phyloP scores from a whole-genome alignment of 92 coral and sea anemone species.

The Siderastrea radians region DNA sequence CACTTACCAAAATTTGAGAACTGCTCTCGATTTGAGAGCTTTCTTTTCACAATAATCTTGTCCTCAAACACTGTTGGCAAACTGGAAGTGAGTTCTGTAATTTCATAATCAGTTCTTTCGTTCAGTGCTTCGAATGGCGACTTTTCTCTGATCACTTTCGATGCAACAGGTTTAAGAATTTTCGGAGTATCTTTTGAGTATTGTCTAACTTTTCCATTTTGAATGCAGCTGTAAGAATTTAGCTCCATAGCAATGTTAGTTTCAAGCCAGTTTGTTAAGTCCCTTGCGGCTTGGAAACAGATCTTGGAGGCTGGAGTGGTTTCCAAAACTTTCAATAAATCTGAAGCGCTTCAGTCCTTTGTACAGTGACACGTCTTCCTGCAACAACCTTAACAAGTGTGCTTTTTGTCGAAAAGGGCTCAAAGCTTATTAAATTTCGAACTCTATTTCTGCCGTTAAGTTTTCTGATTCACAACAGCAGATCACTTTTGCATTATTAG shows the following conservation, averaged over 20 bases:
- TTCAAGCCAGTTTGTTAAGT: neutral
- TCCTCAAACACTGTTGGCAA: constrained; percentile 50
- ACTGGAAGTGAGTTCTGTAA: neutral
- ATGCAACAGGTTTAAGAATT: neutral
- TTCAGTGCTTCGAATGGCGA: neutral
- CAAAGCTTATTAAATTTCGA: too few species aligned
- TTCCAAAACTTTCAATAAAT: neutral
- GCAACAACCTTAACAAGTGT: neutral
- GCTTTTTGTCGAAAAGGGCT: neutral
- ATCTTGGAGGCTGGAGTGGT: neutral
- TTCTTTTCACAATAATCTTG: constrained; percentile 18
- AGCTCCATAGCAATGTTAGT: constrained; percentile 11
- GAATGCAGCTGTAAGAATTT: neutral
- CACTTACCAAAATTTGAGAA: constrained; percentile 24
- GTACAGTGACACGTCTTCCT: neutral
- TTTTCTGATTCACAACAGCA: neutral
- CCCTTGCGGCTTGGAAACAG: neutral
- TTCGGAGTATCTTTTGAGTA: neutral
- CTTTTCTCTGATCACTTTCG: neutral
- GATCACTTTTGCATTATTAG: constrained; percentile 31
- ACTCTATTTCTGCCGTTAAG: neutral
- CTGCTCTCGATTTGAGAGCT: constrained; percentile 3
- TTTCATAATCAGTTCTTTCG: neutral
- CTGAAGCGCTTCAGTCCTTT: neutral
- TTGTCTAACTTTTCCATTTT: neutral